Evolutionary conservation across 2,113 vertebrate species (phyloP).

Genomic region (Copsychus sechellarum): DNA sequence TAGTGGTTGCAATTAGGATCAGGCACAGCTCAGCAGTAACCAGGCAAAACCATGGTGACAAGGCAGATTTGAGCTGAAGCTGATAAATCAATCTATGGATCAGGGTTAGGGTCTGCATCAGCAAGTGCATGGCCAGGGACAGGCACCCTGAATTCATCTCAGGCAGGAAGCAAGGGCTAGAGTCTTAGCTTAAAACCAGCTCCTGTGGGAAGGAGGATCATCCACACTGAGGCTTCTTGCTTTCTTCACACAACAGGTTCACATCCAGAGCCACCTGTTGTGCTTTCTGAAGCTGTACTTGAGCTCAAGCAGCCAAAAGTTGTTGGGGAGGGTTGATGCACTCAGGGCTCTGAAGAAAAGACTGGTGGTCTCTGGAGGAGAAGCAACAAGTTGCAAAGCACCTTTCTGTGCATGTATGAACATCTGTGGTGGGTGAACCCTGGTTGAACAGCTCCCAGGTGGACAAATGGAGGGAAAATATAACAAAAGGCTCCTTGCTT

Average conservation of each 20-base stretch:
- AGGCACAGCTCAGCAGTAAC: not conserved
- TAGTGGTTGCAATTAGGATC: not conserved
- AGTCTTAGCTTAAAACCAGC: not conserved
- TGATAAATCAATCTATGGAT: not conserved
- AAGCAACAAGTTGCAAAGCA: not conserved
- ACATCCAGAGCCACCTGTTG: not conserved
- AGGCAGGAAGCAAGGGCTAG: not conserved
- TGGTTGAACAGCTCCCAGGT: not conserved
- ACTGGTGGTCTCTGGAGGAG: not conserved
- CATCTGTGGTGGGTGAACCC: not conserved
- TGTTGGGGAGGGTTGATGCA: rapidly evolving
- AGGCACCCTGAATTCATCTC: not conserved
- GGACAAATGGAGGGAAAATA: not conserved
- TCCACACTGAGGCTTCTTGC: not conserved
- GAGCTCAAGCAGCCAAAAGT: not conserved
- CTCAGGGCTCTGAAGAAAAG: not conserved
- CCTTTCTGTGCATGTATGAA: not conserved
- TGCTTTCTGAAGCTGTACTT: not conserved
- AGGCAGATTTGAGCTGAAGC: not conserved
- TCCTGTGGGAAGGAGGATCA: not conserved
- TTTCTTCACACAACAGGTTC: not conserved
- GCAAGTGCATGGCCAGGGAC: rapidly evolving
- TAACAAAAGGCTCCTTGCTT: not conserved
- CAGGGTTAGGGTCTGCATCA: not conserved
- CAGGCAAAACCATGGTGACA: not conserved